Conservation (phyloP, 2,888 invertebrate species). For the Omphaloscelis lunosa region DNA sequence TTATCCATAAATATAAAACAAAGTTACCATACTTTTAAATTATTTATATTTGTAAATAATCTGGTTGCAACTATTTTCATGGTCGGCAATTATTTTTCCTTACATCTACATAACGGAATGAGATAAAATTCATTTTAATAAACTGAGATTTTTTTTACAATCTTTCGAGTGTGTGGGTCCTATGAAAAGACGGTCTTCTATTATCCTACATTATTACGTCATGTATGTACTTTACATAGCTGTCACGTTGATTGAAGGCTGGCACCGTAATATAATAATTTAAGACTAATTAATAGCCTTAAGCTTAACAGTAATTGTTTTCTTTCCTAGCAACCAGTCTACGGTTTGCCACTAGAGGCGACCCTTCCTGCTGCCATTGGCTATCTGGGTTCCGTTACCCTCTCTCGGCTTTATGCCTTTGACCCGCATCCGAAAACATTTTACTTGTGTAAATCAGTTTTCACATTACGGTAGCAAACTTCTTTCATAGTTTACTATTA, state of each 20-base stretch:
- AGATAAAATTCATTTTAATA: conserved; percentile 46
- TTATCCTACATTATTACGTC: neutral
- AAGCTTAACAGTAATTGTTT: neutral
- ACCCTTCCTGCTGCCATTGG: conserved; percentile 1
- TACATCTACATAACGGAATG: conserved; percentile 9
- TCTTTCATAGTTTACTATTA: neutral
- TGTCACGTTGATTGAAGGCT: conserved; percentile 8
- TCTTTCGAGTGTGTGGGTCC: conserved; percentile 27
- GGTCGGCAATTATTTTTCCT: conserved; percentile 41
- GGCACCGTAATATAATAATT: conserved; percentile 21
- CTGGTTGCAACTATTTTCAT: conserved; percentile 45
- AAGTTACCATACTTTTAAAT: conserved; percentile 67
- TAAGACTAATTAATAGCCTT: conserved; percentile 16
- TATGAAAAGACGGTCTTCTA: conserved; percentile 17
- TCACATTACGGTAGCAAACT: neutral
- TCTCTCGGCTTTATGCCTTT: neutral
- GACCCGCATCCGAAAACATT: neutral
- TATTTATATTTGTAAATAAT: conserved; percentile 68
- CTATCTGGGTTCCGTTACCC: neutral
- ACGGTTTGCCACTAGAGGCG: conserved; percentile 4
- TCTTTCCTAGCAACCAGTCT: neutral
- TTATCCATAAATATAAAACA: conserved; percentile 64
- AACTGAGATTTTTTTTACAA: conserved; percentile 30
- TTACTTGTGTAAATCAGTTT: conserved; percentile 14
- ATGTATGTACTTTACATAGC: conserved; percentile 27